phyloP scores from a whole-genome alignment of 2,888 invertebrate species.

The Caenorhabditis angaria region DNA sequence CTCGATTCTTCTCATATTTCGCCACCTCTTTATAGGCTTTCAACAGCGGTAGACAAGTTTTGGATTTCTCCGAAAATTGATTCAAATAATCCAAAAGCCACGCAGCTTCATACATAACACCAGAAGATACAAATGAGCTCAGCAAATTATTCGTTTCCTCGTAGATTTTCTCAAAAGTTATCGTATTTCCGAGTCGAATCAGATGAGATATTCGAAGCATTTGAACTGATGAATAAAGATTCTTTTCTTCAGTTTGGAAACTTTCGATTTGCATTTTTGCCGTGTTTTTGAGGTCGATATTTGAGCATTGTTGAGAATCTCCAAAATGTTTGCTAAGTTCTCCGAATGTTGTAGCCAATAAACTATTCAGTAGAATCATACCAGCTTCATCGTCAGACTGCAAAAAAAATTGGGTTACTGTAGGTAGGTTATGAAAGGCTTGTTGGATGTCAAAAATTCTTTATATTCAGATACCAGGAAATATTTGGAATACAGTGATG shows the following conservation, averaged over 20 bases:
- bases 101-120: conserved; percentile 43
- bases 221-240: conserved; percentile 39
- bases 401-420: conserved; percentile 5
- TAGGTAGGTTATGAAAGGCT: too few relatives aligned
- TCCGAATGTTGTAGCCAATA: conserved; percentile 27
- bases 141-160: conserved; percentile 28
- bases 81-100: conserved; percentile 39
- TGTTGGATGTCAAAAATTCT: too few relatives aligned
- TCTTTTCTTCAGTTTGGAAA: conserved; percentile 26
- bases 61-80: conserved; percentile 23
- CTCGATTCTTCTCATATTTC: conserved; percentile 30
- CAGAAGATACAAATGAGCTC: conserved; percentile 23
- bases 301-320: conserved; percentile 24
- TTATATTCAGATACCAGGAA: too few relatives aligned
- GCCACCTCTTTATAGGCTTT: conserved; percentile 38
- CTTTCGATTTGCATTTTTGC: conserved; percentile 17
- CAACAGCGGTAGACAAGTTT: conserved; percentile 19
- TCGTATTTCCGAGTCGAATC: conserved; percentile 36
- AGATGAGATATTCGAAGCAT: conserved; percentile 39
- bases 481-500: too few relatives aligned
- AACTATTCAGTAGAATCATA: conserved; percentile 29
- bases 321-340: conserved; percentile 25
- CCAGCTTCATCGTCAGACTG: conserved; percentile 28
- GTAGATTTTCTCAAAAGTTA: conserved; percentile 28
- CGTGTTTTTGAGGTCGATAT: conserved; percentile 22